Evolutionary conservation across 2,797 vertebrate species (phyloP).

Genomic region (Acropternis orthonyx): DNA sequence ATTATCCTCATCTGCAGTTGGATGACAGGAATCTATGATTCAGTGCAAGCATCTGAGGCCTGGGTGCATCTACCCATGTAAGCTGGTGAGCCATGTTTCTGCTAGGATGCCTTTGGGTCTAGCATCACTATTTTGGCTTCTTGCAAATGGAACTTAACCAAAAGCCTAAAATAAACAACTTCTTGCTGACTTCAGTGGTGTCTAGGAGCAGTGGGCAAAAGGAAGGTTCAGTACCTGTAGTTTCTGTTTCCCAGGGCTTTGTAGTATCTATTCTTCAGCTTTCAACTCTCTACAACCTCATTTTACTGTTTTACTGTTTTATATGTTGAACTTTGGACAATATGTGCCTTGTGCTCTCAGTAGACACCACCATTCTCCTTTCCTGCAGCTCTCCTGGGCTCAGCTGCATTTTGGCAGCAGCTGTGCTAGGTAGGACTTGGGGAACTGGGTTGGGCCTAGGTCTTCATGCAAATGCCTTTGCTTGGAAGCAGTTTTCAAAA

Average conservation of each 20-base stretch:
- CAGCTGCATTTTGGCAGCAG: background rate
- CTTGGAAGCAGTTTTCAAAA: background rate
- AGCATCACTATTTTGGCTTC: slow-evolving; percentile 2
- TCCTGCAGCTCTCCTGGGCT: background rate
- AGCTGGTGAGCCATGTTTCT: slow-evolving; percentile 4
- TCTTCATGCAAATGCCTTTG: background rate
- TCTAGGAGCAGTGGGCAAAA: background rate
- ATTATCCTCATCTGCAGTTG: background rate
- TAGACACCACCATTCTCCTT: background rate
- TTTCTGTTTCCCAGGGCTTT: background rate
- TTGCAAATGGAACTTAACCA: background rate
- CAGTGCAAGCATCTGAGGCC: background rate
- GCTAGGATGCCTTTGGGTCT: background rate
- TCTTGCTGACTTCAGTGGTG: background rate
- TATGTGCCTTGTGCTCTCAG: background rate
- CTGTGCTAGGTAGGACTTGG: background rate
- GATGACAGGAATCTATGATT: slow-evolving; percentile 36
- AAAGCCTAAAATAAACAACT: background rate
- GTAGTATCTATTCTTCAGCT: background rate
- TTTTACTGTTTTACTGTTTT: background rate
- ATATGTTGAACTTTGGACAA: background rate
- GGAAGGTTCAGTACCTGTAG: background rate
- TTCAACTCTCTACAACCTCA: background rate
- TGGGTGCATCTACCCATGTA: background rate
- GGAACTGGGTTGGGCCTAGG: background rate